Conservation (phyloP, 2,888 invertebrate species). For the Vanessa cardui region DNA sequence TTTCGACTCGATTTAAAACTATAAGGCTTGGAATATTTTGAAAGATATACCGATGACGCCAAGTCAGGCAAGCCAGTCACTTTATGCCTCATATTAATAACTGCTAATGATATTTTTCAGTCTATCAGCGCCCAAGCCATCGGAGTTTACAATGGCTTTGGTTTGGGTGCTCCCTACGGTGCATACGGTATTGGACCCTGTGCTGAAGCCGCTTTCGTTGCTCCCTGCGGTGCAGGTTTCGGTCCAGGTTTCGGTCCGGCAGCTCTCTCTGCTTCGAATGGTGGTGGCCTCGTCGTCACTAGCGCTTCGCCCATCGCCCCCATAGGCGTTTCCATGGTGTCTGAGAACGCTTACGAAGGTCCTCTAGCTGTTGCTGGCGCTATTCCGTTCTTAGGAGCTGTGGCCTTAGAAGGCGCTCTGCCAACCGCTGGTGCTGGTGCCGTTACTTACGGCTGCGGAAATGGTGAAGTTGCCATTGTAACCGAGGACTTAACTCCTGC, state of each 20-base stretch:
- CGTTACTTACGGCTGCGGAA: slow-evolving; percentile 47
- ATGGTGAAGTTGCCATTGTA: slow-evolving; percentile 45
- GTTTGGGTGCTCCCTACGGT: slow-evolving; percentile 17
- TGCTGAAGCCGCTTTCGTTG: background rate
- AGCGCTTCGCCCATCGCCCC: slow-evolving; percentile 52
- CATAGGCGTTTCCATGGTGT: slow-evolving; percentile 49
- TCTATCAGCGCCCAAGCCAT: slow-evolving; percentile 36
- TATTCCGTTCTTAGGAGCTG: slow-evolving; percentile 43
- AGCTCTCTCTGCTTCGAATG: slow-evolving; percentile 30
- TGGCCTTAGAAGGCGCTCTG: slow-evolving; percentile 48
- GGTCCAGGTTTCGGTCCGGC: background rate
- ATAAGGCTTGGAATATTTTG: too few relatives aligned
- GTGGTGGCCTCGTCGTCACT: slow-evolving; percentile 40
- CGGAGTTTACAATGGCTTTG: slow-evolving; percentile 6
- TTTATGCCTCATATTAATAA: background rate
- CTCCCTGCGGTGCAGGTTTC: background rate
- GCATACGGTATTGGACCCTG: background rate
- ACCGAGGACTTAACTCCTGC: slow-evolving; percentile 21
- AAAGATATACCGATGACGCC: too few relatives aligned
- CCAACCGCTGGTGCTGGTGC: slow-evolving; percentile 46
- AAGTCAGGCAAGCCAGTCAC: too few relatives aligned
- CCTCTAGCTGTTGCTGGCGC: slow-evolving; percentile 38
- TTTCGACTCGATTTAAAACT: too few relatives aligned
- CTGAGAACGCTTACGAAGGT: slow-evolving; percentile 53
- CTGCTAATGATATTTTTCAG: background rate